Evolutionary conservation across 1,140 invertebrate genomes (phyloP).

Genomic region (Trichomalopsis sarcophagae): DNA sequence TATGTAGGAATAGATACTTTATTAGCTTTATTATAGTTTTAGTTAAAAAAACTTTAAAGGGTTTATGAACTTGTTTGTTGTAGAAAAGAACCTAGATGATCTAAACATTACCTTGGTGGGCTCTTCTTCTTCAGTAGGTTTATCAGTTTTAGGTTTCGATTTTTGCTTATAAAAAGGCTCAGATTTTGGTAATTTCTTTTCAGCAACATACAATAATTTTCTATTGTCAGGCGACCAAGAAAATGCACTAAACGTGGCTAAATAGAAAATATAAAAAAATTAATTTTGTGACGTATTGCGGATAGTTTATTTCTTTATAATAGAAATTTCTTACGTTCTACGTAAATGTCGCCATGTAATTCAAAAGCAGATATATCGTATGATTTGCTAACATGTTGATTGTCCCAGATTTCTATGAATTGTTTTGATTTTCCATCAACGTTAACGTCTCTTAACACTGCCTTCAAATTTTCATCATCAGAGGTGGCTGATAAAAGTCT

Average conservation of each 20-base stretch:
- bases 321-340: slow-evolving; percentile 76
- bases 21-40: not conserved
- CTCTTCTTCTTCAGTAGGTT: slow-evolving; percentile 67
- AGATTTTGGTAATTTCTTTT: slow-evolving; percentile 71
- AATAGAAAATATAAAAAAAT: slow-evolving; percentile 43
- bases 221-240: slow-evolving; percentile 83
- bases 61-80: not conserved
- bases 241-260: slow-evolving; percentile 84
- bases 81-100: not conserved
- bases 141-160: slow-evolving; percentile 55
- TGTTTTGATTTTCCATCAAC: slow-evolving; percentile 79
- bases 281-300: not conserved
- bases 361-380: slow-evolving; percentile 83
- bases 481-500: slow-evolving; percentile 75
- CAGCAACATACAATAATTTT: slow-evolving; percentile 86
- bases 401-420: slow-evolving; percentile 84
- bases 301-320: not conserved
- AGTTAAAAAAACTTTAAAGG: not conserved
- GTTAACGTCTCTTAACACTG: slow-evolving; percentile 77
- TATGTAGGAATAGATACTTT: slow-evolving; percentile 60
- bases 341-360: slow-evolving; percentile 84
- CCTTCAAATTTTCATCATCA: slow-evolving; percentile 76
- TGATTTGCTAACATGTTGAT: slow-evolving; percentile 75
- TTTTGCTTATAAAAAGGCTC: slow-evolving; percentile 60
- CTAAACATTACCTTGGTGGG: slow-evolving; percentile 50